Evolutionary conservation across 2,797 vertebrate species (phyloP), one percentile per base, ranked within the genome.

Genomic region (Microcaecilia unicolor): DNA sequence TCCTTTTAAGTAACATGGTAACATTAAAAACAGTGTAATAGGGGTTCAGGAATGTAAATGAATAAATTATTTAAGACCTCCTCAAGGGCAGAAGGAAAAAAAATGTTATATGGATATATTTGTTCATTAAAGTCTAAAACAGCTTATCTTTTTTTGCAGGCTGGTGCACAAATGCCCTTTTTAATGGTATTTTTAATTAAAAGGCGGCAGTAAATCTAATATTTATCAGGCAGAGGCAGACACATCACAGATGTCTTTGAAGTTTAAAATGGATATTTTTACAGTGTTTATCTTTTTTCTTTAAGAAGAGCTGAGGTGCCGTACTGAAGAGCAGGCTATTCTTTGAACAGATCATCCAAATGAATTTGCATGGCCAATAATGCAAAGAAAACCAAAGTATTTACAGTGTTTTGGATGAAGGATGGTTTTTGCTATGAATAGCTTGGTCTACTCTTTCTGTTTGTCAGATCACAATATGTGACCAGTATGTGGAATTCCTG

Each of bases 151-250:
- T 59, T 73, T 65, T 55, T 79, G 56, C 70, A 77, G 69, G 41
- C 57, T 50, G 41, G 43, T 61, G 51, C 41, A 55, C 56, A 51
- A 26, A 46, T 56, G 52, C 41, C 48, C 67, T 53, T 55, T 20
- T 74, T 82, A 84, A 74, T 70, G 51, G 50, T 75, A 64, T 72
- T 76, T 80, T 64, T 67, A 81, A 78, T 84, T 79, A 80, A 68
- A 64, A 77, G 48, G 63, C 56, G 74, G 34, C 61, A 48, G 45
- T 51, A 15, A 44, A 34, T 39, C 21, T 47, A 20, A 24, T 66
- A 57, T 70, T 81, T 80, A 71, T 76, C 67, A 60, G 48, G 33
- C 25, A 25, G 12, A 67, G 55, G 64, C 49, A 71, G 46, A 51
- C 45, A 46, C 46, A 58, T 58, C 72, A n/a, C n/a, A 67, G 71